These are phyloP conservation scores for Megaptera novaeangliae DNA, from an alignment of 2,113 vertebrate species.

Conservation along the genomic window DNA sequence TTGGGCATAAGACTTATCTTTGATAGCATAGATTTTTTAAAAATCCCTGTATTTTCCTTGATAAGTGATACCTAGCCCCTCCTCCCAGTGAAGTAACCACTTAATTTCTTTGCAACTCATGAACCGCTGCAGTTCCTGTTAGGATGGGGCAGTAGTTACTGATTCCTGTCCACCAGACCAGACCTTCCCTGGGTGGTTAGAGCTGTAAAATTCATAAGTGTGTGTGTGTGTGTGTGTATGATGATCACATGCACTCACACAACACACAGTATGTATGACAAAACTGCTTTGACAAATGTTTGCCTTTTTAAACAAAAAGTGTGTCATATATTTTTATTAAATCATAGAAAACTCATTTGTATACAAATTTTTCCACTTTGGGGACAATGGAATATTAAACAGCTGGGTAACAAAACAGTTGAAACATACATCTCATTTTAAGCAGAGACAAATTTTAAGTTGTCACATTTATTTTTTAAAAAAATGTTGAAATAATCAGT, in stretches of 20 bases:
- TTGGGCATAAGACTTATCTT: not conserved
- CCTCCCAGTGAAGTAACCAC: not conserved
- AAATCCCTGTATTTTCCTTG: not conserved
- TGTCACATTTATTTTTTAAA: constrained; percentile 62
- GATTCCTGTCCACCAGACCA: no score
- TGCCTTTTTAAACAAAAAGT: constrained; percentile 45
- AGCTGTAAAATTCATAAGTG: not conserved
- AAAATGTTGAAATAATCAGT: constrained; percentile 71
- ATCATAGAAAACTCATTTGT: constrained; percentile 82
- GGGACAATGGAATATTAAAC: constrained; percentile 73
- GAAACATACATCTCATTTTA: constrained; percentile 69
- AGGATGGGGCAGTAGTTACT: not conserved
- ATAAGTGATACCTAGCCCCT: not conserved
- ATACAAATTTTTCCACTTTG: constrained; percentile 79
- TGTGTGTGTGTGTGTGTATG: no score
- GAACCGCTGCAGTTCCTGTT: not conserved
- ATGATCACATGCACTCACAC: not conserved
- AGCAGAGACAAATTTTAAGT: constrained; percentile 69
- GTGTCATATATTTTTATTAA: constrained; percentile 83
- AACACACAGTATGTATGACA: not conserved
- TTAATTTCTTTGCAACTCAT: constrained; percentile 28
- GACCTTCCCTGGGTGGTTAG: not conserved
- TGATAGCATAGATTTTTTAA: not conserved
- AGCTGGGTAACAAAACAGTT: constrained; percentile 70
- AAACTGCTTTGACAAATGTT: not conserved